These are phyloP conservation scores for Limnephilus rhombicus DNA, from an alignment of 2,888 invertebrate species.

Conservation along the genomic window DNA sequence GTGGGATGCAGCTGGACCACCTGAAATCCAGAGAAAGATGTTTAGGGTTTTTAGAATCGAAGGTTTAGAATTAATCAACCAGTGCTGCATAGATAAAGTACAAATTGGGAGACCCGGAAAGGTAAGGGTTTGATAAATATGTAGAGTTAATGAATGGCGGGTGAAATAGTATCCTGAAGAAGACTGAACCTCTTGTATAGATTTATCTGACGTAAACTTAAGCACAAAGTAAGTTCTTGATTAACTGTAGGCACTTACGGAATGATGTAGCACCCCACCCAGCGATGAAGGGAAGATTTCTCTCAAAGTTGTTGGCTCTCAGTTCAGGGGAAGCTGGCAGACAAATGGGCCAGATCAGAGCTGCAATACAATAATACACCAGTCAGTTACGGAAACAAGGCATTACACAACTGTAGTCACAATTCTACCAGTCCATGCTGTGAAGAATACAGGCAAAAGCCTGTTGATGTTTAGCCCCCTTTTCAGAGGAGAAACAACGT, in stretches of 20 bases:
- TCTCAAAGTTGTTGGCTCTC: slow-evolving; percentile 77
- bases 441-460: background rate
- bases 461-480: no score
- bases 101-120: background rate
- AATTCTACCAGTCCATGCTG: background rate
- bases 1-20: slow-evolving; percentile 81
- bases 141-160: background rate
- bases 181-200: no score
- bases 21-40: slow-evolving; percentile 72
- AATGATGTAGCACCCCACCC: slow-evolving; percentile 89
- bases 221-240: no score
- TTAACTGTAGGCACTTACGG: slow-evolving; percentile 77
- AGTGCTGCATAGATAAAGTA: background rate
- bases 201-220: no score
- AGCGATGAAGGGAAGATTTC: slow-evolving; percentile 83
- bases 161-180: background rate
- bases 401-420: background rate
- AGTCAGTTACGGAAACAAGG: background rate
- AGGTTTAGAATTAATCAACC: background rate
- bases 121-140: no score
- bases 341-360: slow-evolving; percentile 85
- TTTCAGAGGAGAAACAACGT: background rate
- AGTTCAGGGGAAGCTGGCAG: slow-evolving; percentile 80
- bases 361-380: slow-evolving; percentile 72
- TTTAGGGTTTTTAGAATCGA: background rate